Conservation (phyloP, 35 echinoderm and acorn worm species). For the Patiria miniata region DNA sequence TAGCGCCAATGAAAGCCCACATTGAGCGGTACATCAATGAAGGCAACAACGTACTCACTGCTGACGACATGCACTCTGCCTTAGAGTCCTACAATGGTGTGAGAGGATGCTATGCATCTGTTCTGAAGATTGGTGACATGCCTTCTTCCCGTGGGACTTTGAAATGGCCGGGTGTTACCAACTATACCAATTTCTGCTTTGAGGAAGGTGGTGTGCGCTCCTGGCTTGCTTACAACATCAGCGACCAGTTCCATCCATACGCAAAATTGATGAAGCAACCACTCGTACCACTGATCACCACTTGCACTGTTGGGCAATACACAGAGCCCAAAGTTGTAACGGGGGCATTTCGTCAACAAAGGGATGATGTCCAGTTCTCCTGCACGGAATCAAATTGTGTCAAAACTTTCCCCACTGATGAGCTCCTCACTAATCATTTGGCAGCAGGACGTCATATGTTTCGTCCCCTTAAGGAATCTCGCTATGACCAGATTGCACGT, state of each 20-base stretch:
- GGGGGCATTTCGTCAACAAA: background rate
- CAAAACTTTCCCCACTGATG: slow-evolving; percentile 5
- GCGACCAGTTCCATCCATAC: background rate
- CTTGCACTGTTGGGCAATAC: background rate
- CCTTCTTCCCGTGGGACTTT: background rate
- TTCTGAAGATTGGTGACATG: slow-evolving; percentile 2
- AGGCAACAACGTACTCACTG: slow-evolving; percentile 26
- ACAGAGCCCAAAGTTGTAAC: slow-evolving; percentile 1
- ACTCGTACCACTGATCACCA: background rate
- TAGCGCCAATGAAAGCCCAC: slow-evolving; percentile 41
- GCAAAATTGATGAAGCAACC: slow-evolving; percentile 8
- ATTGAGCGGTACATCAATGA: slow-evolving; percentile 38
- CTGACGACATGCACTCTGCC: slow-evolving; percentile 28
- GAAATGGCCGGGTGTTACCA: background rate
- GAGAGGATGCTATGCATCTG: slow-evolving; percentile 3
- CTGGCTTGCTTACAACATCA: slow-evolving; percentile 27
- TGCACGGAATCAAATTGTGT: slow-evolving; percentile 7
- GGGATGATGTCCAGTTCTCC: background rate
- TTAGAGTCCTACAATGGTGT: slow-evolving; percentile 18
- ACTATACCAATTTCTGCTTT: background rate
- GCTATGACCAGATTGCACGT: background rate
- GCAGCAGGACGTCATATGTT: slow-evolving; percentile 7
- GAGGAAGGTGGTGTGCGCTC: background rate
- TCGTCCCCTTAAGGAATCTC: background rate
- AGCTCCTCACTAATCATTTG: background rate